Base-by-base conservation (phyloP, 2,888 invertebrate species). In the Dascillus cervinus region DNA sequence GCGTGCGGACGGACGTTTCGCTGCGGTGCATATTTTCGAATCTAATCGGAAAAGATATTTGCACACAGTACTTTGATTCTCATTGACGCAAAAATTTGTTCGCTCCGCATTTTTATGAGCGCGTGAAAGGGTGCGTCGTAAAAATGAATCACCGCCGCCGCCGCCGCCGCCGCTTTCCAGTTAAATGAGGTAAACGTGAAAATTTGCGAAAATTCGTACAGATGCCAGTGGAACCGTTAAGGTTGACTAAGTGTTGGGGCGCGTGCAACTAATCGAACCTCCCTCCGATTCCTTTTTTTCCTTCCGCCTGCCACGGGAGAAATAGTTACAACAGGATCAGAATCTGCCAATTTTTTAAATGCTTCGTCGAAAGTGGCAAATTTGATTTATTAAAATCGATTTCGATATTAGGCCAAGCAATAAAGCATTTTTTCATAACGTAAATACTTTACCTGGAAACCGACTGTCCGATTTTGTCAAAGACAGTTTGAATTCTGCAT, bases 181-280 rank as follows among this genome's bases (percentile, higher is more conserved):
- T 46, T 44, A 43, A 48, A 45, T 42, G 48, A 47, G 45, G 45
- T 46, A 47, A 48, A 48, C 44, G 48, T 44, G 48, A 43, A 49
- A 49, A 51, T 51, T 48, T 47, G 47, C 34, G 42, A 47, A 49
- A 49, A 49, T 48, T 46, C 44, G 41, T 44, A 38, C 44, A 38
- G 37, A 35, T 38, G 44, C 32, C 35, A 32, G 20, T 28, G 26
- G 30, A 23, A 34, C 31, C 34, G n/a, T n/a, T 25, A 8, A 17
- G 17, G 17, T 29, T 29, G 37, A 40, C 36, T 34, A 38, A 43
- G 34, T 33, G 29, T 31, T 19, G 35, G 37, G 37, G 32, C 37
- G 32, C 29, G 29, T 31, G 29, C 27, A 20, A 14, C 30, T 21
- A 37, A 34, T 38, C 35, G 38, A 38, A 41, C 29, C 29, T 26